These are phyloP conservation scores for Adineta ricciae DNA, from an alignment of 2,888 invertebrate genomes.

Conservation along the genomic window DNA sequence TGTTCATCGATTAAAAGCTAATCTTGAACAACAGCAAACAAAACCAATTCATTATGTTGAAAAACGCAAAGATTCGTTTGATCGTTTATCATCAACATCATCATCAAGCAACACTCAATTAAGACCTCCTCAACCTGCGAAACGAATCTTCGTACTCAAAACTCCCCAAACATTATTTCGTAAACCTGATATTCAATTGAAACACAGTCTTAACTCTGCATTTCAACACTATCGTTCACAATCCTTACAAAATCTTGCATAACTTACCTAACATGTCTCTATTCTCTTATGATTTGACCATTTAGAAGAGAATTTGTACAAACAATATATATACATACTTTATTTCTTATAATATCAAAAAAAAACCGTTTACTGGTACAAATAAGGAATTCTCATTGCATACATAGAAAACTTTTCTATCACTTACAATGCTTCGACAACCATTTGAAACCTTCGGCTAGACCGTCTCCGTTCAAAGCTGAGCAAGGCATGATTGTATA, in stretches of 20 bases:
- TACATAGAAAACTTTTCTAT: not conserved
- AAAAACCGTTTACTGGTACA: too few relatives aligned
- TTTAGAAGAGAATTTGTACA: too few relatives aligned
- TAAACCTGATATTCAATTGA: not conserved
- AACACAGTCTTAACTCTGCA: not conserved
- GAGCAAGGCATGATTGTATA: not conserved
- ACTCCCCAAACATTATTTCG: not conserved
- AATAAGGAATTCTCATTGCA: not conserved
- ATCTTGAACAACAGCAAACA: not conserved
- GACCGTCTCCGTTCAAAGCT: not conserved
- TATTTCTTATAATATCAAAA: not conserved
- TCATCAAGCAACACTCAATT: not conserved
- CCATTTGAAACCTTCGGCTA: not conserved
- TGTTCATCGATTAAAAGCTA: not conserved
- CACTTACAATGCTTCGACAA: not conserved
- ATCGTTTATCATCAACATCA: not conserved
- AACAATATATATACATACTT: not conserved
- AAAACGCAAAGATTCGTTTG: not conserved
- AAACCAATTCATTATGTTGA: not conserved
- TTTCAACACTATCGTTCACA: slow-evolving; percentile 19
- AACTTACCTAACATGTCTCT: not conserved
- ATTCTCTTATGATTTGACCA: too few relatives aligned
- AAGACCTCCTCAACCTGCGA: not conserved
- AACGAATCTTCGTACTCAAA: not conserved
- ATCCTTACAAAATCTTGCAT: slow-evolving; percentile 16